Evolutionary conservation across 2,797 vertebrate genomes (phyloP).

Genomic region (Bradypodion pumilum): DNA sequence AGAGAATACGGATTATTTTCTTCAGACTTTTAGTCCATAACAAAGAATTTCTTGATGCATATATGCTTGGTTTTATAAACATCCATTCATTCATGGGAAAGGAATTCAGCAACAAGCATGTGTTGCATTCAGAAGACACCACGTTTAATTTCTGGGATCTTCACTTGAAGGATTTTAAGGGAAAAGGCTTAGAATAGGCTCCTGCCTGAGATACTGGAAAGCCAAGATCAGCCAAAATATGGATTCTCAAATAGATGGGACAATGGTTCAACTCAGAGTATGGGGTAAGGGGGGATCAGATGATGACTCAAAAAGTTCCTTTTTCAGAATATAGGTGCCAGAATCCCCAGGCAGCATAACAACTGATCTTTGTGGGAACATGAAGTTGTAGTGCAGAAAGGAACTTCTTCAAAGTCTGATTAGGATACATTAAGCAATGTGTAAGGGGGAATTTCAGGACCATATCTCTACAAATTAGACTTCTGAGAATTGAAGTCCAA

Average conservation of each 20-base stretch:
- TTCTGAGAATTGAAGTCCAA: no score
- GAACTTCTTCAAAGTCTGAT: no score
- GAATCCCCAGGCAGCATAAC: no score
- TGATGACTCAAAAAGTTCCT: no score
- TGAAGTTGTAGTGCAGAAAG: no score
- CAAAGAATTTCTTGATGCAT: not conserved
- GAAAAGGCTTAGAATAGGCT: not conserved
- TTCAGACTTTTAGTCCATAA: not conserved
- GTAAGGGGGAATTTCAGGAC: not conserved
- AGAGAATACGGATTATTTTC: not conserved
- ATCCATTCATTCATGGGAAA: not conserved
- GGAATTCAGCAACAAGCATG: not conserved
- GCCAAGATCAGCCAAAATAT: not conserved
- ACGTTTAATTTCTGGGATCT: not conserved
- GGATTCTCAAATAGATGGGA: not conserved
- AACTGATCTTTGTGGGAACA: no score
- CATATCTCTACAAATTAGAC: no score
- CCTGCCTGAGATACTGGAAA: not conserved
- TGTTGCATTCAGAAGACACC: slow-evolving; percentile 4
- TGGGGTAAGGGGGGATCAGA: no score
- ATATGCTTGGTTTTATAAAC: not conserved
- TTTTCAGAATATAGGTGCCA: no score
- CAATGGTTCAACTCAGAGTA: not conserved
- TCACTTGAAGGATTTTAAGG: not conserved
- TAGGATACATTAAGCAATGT: not conserved